A percentile compares a stretch with the other conserved stretches of the same genome.
Conservation (phyloP, 2,888 invertebrate genomes). For the Eupeodes luniger region DNA sequence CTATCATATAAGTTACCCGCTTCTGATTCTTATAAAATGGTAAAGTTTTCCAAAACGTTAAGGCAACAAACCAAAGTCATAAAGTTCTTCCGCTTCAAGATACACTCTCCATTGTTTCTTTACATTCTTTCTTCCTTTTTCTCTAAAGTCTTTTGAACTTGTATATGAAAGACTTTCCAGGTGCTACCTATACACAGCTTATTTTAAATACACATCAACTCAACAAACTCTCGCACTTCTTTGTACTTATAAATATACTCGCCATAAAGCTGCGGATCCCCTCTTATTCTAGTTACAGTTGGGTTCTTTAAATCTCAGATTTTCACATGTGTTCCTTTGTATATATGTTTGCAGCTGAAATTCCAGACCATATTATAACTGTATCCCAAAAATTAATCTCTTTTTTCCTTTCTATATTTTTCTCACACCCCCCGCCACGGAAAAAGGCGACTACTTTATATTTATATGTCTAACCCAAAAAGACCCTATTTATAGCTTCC, state of each 20-base stretch:
- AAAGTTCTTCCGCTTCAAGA: no score
- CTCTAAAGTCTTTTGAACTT: not conserved
- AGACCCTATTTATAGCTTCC: conserved; percentile 46
- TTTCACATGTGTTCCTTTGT: not conserved
- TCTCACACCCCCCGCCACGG: not conserved
- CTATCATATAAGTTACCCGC: no score
- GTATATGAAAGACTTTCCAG: not conserved
- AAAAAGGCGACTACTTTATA: not conserved
- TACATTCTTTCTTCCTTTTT: not conserved
- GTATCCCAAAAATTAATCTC: conserved; percentile 48
- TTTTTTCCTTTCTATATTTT: conserved; percentile 14
- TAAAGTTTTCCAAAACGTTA: no score
- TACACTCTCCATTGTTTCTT: not conserved
- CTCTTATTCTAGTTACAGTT: not conserved
- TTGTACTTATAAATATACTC: not conserved
- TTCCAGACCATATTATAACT: conserved; percentile 40
- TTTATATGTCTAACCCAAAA: conserved; percentile 22
- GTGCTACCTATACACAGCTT: not conserved
- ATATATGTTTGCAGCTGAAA: conserved; percentile 2
- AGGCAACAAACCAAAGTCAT: no score
- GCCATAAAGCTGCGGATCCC: not conserved
- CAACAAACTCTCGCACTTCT: not conserved
- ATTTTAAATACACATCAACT: not conserved
- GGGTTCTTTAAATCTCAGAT: conserved; percentile 27
- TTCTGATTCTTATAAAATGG: no score